These are phyloP conservation scores for Pterostichus madidus DNA, from an alignment of 2,888 invertebrate species.

Conservation along the genomic window DNA sequence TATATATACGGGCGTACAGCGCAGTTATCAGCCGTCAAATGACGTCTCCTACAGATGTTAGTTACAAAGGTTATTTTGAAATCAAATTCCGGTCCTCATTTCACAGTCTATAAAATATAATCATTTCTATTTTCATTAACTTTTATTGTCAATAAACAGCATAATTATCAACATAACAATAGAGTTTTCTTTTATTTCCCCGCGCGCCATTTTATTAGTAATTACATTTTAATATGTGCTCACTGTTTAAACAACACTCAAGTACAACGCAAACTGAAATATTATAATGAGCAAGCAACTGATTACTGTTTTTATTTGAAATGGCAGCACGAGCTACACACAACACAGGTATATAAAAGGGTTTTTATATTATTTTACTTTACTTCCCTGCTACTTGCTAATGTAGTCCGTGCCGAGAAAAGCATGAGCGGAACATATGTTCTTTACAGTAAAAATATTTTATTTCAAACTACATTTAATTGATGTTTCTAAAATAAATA, in stretches of 20 bases:
- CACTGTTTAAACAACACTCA: not conserved
- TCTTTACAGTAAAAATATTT: not conserved
- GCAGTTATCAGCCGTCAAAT: no score
- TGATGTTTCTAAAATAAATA: not conserved
- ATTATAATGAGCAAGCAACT: constrained; percentile 28
- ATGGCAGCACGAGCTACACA: not conserved
- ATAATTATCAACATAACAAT: not conserved
- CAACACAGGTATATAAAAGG: constrained; percentile 1
- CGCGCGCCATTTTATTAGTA: constrained; percentile 7
- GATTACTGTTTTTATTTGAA: constrained; percentile 33
- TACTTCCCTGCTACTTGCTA: constrained; percentile 10
- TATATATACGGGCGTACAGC: no score
- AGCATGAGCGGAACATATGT: constrained; percentile 10
- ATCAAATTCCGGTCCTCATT: no score
- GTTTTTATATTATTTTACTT: constrained; percentile 45
- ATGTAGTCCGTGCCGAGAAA: not conserved
- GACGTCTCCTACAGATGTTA: no score
- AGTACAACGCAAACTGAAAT: constrained; percentile 26
- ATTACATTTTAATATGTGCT: constrained; percentile 23
- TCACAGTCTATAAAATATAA: no score
- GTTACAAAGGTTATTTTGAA: no score
- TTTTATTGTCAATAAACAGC: no score
- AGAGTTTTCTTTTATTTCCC: not conserved
- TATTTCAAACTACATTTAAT: not conserved
- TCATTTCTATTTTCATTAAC: no score